phyloP scores from a whole-genome alignment of 2,797 vertebrate species.

The Somateria mollissima region DNA sequence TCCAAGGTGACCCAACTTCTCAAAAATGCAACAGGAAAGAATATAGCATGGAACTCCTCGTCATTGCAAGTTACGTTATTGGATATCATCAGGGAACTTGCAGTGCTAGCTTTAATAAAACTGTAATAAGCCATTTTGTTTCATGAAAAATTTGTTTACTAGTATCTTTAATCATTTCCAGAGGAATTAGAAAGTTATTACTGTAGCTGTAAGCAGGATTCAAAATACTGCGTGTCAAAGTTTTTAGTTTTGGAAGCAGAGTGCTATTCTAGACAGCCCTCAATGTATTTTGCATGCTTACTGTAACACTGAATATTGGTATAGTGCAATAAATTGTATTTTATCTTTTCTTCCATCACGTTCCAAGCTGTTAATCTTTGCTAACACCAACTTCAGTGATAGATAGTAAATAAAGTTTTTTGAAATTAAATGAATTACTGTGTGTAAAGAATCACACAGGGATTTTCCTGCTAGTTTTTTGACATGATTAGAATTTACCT shows the following conservation, averaged over 20 bases:
- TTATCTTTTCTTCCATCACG: not conserved
- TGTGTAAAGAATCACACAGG: not conserved
- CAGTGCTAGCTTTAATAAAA: not conserved
- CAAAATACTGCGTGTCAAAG: not conserved
- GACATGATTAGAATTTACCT: not conserved
- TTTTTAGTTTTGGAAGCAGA: not conserved
- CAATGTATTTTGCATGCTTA: not conserved
- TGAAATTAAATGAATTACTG: not conserved
- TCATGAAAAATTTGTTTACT: not conserved
- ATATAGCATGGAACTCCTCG: not conserved
- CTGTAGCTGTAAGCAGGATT: not conserved
- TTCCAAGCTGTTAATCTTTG: not conserved
- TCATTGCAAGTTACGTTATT: not conserved
- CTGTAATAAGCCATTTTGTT: not conserved
- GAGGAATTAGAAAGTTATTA: not conserved
- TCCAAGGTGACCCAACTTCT: not conserved
- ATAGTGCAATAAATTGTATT: not conserved
- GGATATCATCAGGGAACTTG: not conserved
- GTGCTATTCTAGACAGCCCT: not conserved
- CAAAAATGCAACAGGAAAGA: not conserved
- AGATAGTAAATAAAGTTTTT: not conserved
- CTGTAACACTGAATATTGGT: not conserved
- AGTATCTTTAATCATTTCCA: not conserved
- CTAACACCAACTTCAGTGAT: not conserved
- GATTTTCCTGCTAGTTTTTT: not conserved